phyloP scores from a whole-genome alignment of 2,888 invertebrate species.

The Mesorhabditis spiculigera region DNA sequence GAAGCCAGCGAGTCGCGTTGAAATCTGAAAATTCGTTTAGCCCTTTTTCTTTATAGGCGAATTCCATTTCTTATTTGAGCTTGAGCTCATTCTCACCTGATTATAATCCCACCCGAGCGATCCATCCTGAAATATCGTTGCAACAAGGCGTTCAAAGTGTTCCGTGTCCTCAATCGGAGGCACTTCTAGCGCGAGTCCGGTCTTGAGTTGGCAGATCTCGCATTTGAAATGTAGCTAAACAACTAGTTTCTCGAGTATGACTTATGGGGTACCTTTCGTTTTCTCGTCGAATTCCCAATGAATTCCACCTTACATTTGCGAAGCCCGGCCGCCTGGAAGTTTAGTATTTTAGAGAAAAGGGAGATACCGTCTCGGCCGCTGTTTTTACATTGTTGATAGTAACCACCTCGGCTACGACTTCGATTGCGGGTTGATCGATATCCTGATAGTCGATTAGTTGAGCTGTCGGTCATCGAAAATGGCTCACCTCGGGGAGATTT shows the following conservation, averaged over 20 bases:
- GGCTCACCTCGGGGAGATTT: too few species aligned
- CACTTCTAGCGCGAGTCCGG: not conserved
- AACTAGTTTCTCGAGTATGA: not conserved
- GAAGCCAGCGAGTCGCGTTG: not conserved
- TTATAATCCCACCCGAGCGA: not conserved
- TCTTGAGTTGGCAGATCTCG: slow-evolving; percentile 4
- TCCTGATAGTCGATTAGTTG: too few species aligned
- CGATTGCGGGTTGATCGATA: too few species aligned
- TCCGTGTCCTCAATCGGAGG: not conserved
- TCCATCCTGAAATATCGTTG: too few species aligned
- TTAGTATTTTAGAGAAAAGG: too few species aligned
- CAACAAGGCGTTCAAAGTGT: too few species aligned
- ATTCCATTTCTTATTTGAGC: not conserved
- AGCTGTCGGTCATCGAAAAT: too few species aligned
- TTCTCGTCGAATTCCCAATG: slow-evolving; percentile 6
- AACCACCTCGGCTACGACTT: too few species aligned
- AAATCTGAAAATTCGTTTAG: not conserved
- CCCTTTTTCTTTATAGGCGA: not conserved
- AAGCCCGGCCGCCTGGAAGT: not conserved
- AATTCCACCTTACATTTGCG: not conserved
- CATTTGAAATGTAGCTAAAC: slow-evolving; percentile 3
- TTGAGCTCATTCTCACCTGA: slow-evolving; percentile 1
- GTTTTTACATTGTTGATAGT: too few species aligned
- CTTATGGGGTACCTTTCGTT: not conserved
- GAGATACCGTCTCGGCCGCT: too few species aligned